phyloP scores from a whole-genome alignment of 2,113 vertebrate genomes.

The Heterochromis multidens region DNA sequence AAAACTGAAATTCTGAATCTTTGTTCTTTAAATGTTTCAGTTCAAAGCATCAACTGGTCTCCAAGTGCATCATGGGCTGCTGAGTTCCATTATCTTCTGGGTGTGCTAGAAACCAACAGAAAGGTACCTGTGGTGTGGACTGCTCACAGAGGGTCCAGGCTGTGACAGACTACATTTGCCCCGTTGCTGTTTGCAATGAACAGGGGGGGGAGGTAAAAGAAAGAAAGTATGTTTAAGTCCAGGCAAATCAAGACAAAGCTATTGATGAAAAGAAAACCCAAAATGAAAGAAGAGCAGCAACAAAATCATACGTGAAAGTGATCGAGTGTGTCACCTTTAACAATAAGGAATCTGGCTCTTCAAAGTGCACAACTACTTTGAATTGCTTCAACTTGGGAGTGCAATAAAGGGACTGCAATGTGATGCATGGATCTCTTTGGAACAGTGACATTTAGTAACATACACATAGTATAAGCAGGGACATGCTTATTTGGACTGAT shows the following conservation, averaged over 20 bases:
- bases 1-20: not conserved
- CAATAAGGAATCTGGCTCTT: conserved; percentile 86
- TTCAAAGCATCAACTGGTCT: not conserved
- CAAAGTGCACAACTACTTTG: conserved; percentile 54
- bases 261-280: conserved; percentile 83
- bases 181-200: conserved; percentile 99
- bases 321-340: conserved; percentile 68
- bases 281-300: conserved; percentile 82
- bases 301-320: conserved; percentile 79
- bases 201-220: conserved; percentile 88
- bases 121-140: conserved; percentile 97
- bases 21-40: not conserved
- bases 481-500: conserved; percentile 59
- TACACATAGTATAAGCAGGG: conserved; percentile 32
- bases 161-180: conserved; percentile 98
- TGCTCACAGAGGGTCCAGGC: conserved; percentile 97
- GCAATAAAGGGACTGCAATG: conserved; percentile 5
- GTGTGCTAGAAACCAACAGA: conserved; percentile 95
- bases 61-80: conserved; percentile 56
- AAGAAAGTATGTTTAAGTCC: conserved; percentile 98
- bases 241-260: conserved; percentile 98
- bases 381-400: not conserved
- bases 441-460: conserved; percentile 29
- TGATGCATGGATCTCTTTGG: conserved; percentile 21
- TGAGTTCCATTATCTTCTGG: conserved; percentile 94